Evolutionary conservation across 1,140 invertebrate genomes (phyloP).

Genomic region (Steinernema feltiae): DNA sequence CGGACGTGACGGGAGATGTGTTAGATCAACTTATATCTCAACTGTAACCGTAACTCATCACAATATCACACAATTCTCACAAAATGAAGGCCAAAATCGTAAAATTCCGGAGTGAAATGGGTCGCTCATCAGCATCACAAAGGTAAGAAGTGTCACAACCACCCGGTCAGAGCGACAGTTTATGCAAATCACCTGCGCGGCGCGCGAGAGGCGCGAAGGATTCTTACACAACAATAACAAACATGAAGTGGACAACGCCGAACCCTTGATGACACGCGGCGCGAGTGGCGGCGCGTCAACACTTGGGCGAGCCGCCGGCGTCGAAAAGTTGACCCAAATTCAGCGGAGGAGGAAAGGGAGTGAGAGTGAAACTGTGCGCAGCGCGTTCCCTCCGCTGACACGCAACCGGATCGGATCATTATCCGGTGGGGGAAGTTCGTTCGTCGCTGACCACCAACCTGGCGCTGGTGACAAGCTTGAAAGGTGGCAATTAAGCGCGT

Average conservation of each 20-base stretch:
- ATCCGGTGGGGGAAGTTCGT: background rate
- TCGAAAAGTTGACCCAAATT: constrained; percentile 14
- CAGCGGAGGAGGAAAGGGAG: too few species aligned
- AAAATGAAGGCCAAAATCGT: background rate
- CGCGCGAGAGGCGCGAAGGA: background rate
- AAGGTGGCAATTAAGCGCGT: constrained; percentile 10
- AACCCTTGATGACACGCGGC: background rate
- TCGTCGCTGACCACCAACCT: background rate
- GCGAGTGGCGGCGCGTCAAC: too few species aligned
- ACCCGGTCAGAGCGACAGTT: background rate
- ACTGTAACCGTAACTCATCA: too few species aligned
- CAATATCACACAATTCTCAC: background rate
- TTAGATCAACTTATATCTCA: background rate
- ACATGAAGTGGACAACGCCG: constrained; percentile 10
- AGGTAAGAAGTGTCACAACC: background rate
- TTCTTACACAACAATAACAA: background rate
- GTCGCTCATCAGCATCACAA: background rate
- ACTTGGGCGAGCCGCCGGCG: background rate
- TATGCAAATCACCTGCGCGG: constrained; percentile 5
- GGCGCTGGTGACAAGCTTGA: background rate
- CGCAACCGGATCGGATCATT: constrained; percentile 7
- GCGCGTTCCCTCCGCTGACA: background rate
- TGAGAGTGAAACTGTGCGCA: too few species aligned
- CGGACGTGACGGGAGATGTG: too few species aligned
- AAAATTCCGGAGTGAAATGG: background rate